Percentiles rank a stretch among this genome's conserved stretches.
phyloP scores from a whole-genome alignment of 2,888 invertebrate genomes.

The Andrena chrysosceles region DNA sequence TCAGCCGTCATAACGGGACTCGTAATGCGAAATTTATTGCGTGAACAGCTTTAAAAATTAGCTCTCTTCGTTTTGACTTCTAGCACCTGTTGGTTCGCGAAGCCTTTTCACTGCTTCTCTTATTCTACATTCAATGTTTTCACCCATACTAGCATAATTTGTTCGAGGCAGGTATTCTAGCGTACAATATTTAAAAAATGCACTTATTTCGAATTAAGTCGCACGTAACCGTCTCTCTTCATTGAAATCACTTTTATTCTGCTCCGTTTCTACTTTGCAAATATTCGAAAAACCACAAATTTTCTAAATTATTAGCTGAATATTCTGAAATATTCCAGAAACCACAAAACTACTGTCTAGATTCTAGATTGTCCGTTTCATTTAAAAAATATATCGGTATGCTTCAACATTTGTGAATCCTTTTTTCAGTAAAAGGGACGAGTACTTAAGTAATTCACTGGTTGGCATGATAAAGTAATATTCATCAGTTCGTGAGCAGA shows the following conservation, averaged over 20 bases:
- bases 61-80: background rate
- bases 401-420: no score
- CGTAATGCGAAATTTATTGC: conserved; percentile 51
- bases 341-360: no score
- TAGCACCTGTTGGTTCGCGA: conserved; percentile 40
- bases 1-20: conserved; percentile 41
- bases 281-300: background rate
- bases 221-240: background rate
- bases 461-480: conserved; percentile 4
- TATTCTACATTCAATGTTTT: background rate
- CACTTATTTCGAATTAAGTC: background rate
- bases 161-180: background rate
- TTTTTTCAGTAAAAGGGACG: no score
- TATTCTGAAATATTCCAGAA: background rate
- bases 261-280: background rate
- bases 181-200: background rate
- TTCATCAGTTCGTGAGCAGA: background rate
- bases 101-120: background rate
- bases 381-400: no score
- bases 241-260: background rate
- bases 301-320: background rate
- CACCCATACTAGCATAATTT: background rate
- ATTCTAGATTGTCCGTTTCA: no score
- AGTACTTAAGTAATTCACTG: background rate
- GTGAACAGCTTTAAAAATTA: conserved; percentile 48